Percentiles rank a stretch among this genome's conserved stretches.
phyloP scores from a whole-genome alignment of 2,113 vertebrate genomes.

The Cheilinus undulatus region DNA sequence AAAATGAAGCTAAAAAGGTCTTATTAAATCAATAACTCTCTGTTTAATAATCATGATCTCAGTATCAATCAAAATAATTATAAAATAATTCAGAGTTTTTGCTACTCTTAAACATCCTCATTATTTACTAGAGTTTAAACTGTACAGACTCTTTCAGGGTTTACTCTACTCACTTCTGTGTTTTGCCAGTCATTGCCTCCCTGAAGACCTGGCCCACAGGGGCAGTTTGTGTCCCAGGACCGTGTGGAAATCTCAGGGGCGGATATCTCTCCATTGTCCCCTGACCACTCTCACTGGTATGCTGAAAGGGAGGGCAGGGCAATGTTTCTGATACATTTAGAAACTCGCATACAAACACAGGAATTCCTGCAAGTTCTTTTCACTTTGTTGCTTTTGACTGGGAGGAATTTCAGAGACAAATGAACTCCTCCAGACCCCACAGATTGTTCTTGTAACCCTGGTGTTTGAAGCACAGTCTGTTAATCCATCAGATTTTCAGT shows the following conservation, averaged over 20 bases:
- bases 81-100: too few relatives aligned
- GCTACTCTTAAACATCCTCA: too few relatives aligned
- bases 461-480: neutral
- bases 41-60: too few relatives aligned
- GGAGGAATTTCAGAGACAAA: constrained; percentile 28
- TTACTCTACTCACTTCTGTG: constrained; percentile 1
- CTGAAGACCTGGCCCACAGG: constrained; percentile 4
- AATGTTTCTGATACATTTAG: constrained; percentile 72
- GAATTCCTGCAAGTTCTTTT: constrained; percentile 80
- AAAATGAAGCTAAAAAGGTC: too few relatives aligned
- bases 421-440: constrained; percentile 27
- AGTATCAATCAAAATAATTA: too few relatives aligned
- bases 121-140: neutral
- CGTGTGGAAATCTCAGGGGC: constrained; percentile 26
- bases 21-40: too few relatives aligned
- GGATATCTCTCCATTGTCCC: constrained; percentile 72
- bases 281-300: constrained; percentile 72
- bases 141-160: neutral
- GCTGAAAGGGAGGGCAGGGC: constrained; percentile 66
- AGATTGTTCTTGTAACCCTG: constrained; percentile 12
- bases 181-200: constrained; percentile 8
- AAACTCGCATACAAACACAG: constrained; percentile 78
- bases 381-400: constrained; percentile 48
- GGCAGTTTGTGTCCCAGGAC: constrained; percentile 23
- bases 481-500: neutral